Evolutionary conservation across 1,140 invertebrate species (phyloP), one percentile per base, ranked within the genome.

Genomic region (Leptopilina boulardi): DNA sequence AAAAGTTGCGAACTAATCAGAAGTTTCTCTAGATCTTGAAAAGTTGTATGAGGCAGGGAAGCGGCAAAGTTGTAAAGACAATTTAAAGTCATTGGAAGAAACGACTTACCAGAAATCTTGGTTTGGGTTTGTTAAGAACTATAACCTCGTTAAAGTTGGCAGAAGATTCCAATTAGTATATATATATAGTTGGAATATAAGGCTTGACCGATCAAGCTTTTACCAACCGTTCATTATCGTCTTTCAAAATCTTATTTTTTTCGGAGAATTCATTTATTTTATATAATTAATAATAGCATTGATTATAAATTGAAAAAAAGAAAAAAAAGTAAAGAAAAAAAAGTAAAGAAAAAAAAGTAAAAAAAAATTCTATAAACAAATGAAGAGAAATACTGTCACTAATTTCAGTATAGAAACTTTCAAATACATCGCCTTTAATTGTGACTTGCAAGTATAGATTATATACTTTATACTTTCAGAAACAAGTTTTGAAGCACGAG

Each of bases 11-110:
- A 66, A 66, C 59, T 66, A 66, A 66, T 66, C 59, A 66, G 59
- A 66, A 66, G 59, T 66, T 66, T 66, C 59, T 30, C 13, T 15
- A 13, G 59, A 30, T 30, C 59, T 66, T 66, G 59, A 30, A 30
- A 34, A 23, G 23, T 34, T 66, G 23, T 66, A 26, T 66, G 15
- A 66, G 21, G 59, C 23, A 66, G 26, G 59, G 18, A 59, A 66
- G 59, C 59, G 59, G 23, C 30, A 26, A 66, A 66, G 59, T 66
- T 66, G 23, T 30, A 30, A 30, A 30, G 59, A 66, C 59, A 66
- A 66, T 66, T 66, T 66, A 66, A 66, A 66, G 59, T 66, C 59
- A 66, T 66, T 66, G 59, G 21, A 66, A 15, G 23, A 66, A 66
- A 66, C 26, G 59, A 66, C 59, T 66, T 30, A 66, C 21, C 59